Conservation (phyloP, 1,140 invertebrate species). For the Cydia pomonella region DNA sequence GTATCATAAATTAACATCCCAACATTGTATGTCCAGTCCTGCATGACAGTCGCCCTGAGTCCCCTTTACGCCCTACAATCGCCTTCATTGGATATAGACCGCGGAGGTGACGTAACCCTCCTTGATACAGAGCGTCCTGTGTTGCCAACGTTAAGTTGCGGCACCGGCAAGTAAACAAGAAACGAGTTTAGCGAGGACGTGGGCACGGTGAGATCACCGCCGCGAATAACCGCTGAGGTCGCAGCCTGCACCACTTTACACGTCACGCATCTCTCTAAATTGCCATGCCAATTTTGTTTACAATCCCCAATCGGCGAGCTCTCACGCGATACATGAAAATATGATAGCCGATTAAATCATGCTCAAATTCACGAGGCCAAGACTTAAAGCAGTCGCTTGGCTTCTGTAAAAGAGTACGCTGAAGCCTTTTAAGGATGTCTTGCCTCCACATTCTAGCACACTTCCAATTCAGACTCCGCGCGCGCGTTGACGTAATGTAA, state of each 20-base stretch:
- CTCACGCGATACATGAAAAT: conserved; percentile 47
- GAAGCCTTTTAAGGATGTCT: conserved; percentile 28
- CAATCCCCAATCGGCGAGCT: conserved; percentile 51
- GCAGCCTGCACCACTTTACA: conserved; percentile 64
- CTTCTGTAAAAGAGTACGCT: conserved; percentile 21
- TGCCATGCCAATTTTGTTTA: conserved; percentile 60
- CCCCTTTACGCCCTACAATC: conserved; percentile 3
- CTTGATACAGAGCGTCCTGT: conserved; percentile 53
- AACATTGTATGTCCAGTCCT: background rate
- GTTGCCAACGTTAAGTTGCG: conserved; percentile 62
- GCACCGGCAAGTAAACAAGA: conserved; percentile 73
- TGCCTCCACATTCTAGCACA: conserved; percentile 25
- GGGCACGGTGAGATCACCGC: conserved; percentile 74
- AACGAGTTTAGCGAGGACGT: conserved; percentile 77
- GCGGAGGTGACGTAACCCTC: conserved; percentile 61
- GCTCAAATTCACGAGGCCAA: background rate
- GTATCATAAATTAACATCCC: conserved; percentile 6
- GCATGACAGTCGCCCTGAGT: no score
- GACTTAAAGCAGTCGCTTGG: conserved; percentile 17
- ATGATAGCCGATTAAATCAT: conserved; percentile 11
- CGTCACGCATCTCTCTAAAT: conserved; percentile 72
- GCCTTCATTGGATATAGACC: conserved; percentile 19
- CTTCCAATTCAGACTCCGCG: background rate
- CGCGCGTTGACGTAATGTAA: conserved; percentile 24
- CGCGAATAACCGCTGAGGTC: conserved; percentile 68